These are phyloP conservation scores for Hydrocynus forskahlii DNA, from an alignment of 2,797 vertebrate genomes.

Conservation along the genomic window DNA sequence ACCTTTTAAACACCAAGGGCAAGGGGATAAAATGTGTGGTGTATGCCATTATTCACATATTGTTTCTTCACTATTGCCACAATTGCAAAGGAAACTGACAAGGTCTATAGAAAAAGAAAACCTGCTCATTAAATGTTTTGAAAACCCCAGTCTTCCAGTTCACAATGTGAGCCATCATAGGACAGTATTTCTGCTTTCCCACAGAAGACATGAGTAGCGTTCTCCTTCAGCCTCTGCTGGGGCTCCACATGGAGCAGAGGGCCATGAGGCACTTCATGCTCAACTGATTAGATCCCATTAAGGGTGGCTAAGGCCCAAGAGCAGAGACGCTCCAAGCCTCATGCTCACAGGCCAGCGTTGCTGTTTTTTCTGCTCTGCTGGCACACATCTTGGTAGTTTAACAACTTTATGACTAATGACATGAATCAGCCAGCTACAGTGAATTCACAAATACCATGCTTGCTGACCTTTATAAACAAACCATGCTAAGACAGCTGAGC, in stretches of 20 bases:
- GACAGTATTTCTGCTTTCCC: not conserved
- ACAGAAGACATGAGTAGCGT: not conserved
- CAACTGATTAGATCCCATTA: constrained; percentile 72
- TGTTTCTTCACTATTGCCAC: too few relatives aligned
- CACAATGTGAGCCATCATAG: not conserved
- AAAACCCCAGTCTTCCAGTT: not conserved
- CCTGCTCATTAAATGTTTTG: not conserved
- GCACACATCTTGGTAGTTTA: constrained; percentile 63
- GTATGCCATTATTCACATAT: too few relatives aligned
- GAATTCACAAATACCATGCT: constrained; percentile 53
- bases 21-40: too few relatives aligned
- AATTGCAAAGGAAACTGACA: too few relatives aligned
- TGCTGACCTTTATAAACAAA: constrained; percentile 64
- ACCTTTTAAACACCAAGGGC: too few relatives aligned
- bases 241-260: constrained; percentile 10
- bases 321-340: constrained; percentile 46
- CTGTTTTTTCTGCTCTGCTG: constrained; percentile 66
- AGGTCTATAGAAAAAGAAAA: not conserved
- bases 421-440: constrained; percentile 63
- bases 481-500: constrained; percentile 55
- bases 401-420: constrained; percentile 61
- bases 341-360: constrained; percentile 52
- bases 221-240: constrained; percentile 6
- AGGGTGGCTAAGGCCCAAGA: constrained; percentile 58
- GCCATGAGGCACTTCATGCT: constrained; percentile 57